These are phyloP conservation scores for Hapalemur alaotrensis DNA, from an alignment of 2,797 vertebrate genomes.

Conservation along the genomic window DNA sequence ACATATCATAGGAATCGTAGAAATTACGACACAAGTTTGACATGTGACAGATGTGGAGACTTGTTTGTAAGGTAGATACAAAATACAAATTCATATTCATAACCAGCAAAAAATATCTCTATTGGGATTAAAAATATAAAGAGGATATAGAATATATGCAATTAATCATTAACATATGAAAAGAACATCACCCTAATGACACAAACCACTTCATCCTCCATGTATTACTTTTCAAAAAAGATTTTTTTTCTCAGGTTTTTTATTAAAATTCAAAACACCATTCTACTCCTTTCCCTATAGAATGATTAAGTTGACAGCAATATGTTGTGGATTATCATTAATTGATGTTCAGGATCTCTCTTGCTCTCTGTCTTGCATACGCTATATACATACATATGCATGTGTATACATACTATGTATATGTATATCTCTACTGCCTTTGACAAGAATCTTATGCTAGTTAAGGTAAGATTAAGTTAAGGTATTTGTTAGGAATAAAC, in stretches of 20 bases:
- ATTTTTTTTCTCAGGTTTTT: not conserved
- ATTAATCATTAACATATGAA: not conserved
- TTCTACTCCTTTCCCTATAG: not conserved
- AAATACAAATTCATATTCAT: slow-evolving; percentile 43
- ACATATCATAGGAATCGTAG: not conserved
- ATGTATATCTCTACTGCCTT: not conserved
- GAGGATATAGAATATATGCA: not conserved
- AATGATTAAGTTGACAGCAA: not conserved
- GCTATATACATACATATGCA: not conserved
- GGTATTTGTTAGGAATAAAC: not conserved
- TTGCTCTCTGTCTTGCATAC: not conserved
- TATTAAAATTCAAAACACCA: not conserved
- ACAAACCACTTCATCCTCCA: not conserved
- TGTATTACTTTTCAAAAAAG: not conserved
- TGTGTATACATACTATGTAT: not conserved
- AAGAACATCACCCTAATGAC: not conserved
- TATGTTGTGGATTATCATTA: not conserved
- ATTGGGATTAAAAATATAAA: not conserved
- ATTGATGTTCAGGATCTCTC: not conserved
- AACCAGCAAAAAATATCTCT: not conserved
- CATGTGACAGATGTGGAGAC: slow-evolving; percentile 10
- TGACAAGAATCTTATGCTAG: not conserved
- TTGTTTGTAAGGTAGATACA: not conserved
- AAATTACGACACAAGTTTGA: slow-evolving; percentile 36
- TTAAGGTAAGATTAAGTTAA: not conserved